Evolutionary conservation across 1,140 invertebrate species (phyloP).

Genomic region (Babylonia areolata): DNA sequence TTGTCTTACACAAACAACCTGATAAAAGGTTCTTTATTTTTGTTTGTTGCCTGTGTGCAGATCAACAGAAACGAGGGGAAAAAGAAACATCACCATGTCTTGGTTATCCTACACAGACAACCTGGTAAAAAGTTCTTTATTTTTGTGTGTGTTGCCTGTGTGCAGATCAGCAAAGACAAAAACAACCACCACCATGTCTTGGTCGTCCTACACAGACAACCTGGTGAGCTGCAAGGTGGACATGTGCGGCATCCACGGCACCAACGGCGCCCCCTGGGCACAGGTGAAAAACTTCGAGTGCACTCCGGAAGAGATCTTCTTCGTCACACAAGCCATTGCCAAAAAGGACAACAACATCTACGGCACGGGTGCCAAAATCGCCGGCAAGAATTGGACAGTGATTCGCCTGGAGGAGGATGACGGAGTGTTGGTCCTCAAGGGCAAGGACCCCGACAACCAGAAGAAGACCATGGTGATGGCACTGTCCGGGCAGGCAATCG

Average conservation of each 20-base stretch:
- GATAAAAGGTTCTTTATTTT: no score
- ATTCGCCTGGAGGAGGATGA: constrained; percentile 35
- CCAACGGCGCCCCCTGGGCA: constrained; percentile 40
- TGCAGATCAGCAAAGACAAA: neutral
- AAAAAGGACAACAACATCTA: constrained; percentile 38
- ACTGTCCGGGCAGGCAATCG: constrained; percentile 32
- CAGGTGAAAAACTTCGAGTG: constrained; percentile 13
- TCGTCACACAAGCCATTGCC: constrained; percentile 22
- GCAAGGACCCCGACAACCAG: constrained; percentile 39
- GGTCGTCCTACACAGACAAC: constrained; percentile 36
- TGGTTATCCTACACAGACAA: no score
- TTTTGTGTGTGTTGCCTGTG: no score
- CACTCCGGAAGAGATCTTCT: constrained; percentile 34
- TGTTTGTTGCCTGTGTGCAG: no score
- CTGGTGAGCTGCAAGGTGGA: constrained; percentile 31
- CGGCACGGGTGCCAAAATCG: constrained; percentile 28
- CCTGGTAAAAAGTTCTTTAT: no score
- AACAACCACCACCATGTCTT: constrained; percentile 31
- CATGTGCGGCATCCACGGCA: constrained; percentile 38
- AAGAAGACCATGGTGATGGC: constrained; percentile 38
- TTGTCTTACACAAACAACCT: no score
- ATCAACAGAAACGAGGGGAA: neutral
- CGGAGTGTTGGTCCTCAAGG: constrained; percentile 35
- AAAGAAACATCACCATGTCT: neutral
- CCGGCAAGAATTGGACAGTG: constrained; percentile 42